A percentile compares a stretch with the other conserved stretches of the same genome.
phyloP scores from a whole-genome alignment of 2,888 invertebrate species.

The Microplitis manilae region DNA sequence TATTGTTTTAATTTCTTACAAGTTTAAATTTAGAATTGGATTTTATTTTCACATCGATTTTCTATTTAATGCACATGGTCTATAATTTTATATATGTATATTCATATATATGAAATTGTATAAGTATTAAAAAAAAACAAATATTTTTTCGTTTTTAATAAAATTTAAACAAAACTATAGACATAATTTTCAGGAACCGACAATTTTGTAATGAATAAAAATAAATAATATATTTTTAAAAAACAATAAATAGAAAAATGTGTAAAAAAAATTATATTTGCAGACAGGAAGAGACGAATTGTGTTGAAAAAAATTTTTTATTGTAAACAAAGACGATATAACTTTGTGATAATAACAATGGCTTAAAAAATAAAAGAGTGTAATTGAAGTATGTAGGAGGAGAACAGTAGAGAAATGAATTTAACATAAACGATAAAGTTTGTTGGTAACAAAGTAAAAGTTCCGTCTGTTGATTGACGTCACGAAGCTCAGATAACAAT shows the following conservation, averaged over 20 bases:
- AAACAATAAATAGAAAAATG: background rate
- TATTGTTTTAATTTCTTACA: too few species aligned
- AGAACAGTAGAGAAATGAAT: background rate
- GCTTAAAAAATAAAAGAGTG: background rate
- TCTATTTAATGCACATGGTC: background rate
- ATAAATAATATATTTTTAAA: background rate
- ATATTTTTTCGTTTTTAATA: too few species aligned
- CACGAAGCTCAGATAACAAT: slow-evolving; percentile 37
- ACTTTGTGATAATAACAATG: background rate
- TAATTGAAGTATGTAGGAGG: background rate
- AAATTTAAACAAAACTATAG: too few species aligned
- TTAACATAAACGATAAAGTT: background rate
- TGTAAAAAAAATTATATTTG: background rate
- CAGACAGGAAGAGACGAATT: background rate
- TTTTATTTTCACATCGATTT: background rate
- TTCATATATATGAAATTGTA: background rate
- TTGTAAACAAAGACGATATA: background rate
- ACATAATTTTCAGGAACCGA: too few species aligned
- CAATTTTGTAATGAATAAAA: too few species aligned
- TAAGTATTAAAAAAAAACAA: too few species aligned
- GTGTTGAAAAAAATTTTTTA: background rate
- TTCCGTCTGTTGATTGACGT: background rate
- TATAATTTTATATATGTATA: background rate
- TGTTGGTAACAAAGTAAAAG: background rate
- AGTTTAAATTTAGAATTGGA: background rate